These are phyloP conservation scores for Magallana nippona DNA, from an alignment of 2,888 invertebrate species.

Conservation along the genomic window DNA sequence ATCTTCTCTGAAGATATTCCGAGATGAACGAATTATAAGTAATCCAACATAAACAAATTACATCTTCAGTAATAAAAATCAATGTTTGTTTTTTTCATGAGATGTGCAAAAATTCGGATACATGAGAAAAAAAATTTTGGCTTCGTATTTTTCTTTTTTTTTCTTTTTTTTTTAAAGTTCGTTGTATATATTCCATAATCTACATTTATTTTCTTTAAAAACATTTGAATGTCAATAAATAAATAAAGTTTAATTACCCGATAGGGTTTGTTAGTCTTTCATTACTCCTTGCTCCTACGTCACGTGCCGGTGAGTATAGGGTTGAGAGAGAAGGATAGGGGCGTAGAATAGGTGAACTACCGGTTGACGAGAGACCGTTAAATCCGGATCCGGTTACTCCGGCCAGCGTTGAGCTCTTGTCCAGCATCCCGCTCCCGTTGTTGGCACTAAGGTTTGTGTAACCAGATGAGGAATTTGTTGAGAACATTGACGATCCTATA, in stretches of 20 bases:
- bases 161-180: not conserved
- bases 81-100: conserved; percentile 13
- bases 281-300: conserved; percentile 45
- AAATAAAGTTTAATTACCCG: conserved; percentile 11
- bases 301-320: conserved; percentile 61
- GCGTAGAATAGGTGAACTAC: conserved; percentile 51
- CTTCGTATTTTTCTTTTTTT: not conserved
- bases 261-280: conserved; percentile 47
- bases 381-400: conserved; percentile 57
- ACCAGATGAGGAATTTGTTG: conserved; percentile 53
- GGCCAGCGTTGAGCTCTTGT: conserved; percentile 56
- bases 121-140: not conserved
- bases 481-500: conserved; percentile 48
- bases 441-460: conserved; percentile 57
- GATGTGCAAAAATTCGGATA: not conserved
- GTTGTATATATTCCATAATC: not conserved
- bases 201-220: not conserved
- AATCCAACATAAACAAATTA: conserved; percentile 27
- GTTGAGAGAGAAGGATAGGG: conserved; percentile 62
- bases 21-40: conserved; percentile 31
- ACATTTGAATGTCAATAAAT: not conserved
- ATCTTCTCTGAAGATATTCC: conserved; percentile 35
- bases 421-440: conserved; percentile 53
- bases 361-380: conserved; percentile 60
- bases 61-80: conserved; percentile 19